Evolutionary conservation across 2,113 vertebrate genomes (phyloP).

Genomic region (Calonectris borealis): DNA sequence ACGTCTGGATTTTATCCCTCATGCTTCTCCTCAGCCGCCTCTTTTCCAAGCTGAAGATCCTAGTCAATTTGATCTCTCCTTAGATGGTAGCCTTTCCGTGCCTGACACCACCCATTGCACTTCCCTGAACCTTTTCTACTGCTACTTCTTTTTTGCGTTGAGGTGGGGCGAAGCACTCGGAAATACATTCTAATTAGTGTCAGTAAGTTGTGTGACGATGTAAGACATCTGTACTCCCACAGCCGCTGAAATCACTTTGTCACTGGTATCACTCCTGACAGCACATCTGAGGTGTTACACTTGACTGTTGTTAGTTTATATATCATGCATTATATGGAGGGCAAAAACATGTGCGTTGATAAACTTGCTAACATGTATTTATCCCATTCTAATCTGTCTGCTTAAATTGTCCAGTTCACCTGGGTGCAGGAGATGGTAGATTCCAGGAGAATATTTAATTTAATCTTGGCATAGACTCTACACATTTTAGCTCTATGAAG

Average conservation of each 20-base stretch:
- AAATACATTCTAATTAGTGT: background rate
- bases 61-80: background rate
- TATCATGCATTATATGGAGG: background rate
- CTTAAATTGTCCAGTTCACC: background rate
- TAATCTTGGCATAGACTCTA: background rate
- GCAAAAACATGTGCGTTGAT: background rate
- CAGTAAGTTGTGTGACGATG: background rate
- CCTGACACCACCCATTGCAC: background rate
- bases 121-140: background rate
- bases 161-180: background rate
- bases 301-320: background rate
- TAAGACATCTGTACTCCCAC: background rate
- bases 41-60: background rate
- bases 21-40: background rate
- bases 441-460: background rate
- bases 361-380: background rate
- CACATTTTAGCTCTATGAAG: background rate
- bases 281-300: background rate
- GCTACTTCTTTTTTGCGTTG: background rate
- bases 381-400: background rate
- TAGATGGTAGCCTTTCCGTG: background rate
- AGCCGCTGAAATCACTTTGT: accelerated
- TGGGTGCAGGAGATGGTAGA: background rate
- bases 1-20: background rate
- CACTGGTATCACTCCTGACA: background rate